Base-by-base conservation (phyloP, 2,113 vertebrate genomes). In the Corythornis cristatus region DNA sequence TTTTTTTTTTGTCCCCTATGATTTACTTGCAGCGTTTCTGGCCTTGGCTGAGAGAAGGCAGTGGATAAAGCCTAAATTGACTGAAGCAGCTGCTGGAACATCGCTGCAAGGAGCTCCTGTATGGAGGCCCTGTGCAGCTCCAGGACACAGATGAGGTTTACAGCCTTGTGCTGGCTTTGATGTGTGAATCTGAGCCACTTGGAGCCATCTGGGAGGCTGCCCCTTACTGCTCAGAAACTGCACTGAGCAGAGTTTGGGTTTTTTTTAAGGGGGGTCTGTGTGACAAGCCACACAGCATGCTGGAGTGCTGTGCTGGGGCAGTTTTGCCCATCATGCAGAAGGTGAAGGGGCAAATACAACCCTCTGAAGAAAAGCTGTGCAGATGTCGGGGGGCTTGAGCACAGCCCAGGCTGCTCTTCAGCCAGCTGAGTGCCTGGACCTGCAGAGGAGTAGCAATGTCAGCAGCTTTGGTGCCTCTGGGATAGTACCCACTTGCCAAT, bases 11-110 rank as follows among this genome's bases (percentile, higher is more conserved):
- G 68, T 80, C 37, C 12, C n/a, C 10, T 9, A 12, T 57, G 50
- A 57, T 56, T 76, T 86, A 96, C 94, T 95, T 84, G 62, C 43
- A 81, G 88, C 68, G 89, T 84, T 86, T 72, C 48, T 74, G 62
- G 46, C 43, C 21, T 78, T 58, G 35, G 22, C 71, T 85, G 83
- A 82, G 78, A 71, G 78, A 35, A 93, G 45, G 31, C 66, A 77
- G 33, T 62, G 62, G 66, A 50, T 77, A 73, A 87, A 93, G 35
- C 6, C 70, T 67, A 17, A 86, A 64, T 29, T 79, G 84, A 87
- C 31, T n/a, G 33, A 64, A 29, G 67, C 35, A 58, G 58, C 45
- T 68, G 74, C 29, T 86, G 64, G 35, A 83, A 35, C 20, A 29
- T 89, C 3, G 1, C 74, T 1, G 3, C 20, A 46, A 67, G 64